Base-by-base conservation (phyloP, 2,888 invertebrate genomes). In the Andrena bicolor region DNA sequence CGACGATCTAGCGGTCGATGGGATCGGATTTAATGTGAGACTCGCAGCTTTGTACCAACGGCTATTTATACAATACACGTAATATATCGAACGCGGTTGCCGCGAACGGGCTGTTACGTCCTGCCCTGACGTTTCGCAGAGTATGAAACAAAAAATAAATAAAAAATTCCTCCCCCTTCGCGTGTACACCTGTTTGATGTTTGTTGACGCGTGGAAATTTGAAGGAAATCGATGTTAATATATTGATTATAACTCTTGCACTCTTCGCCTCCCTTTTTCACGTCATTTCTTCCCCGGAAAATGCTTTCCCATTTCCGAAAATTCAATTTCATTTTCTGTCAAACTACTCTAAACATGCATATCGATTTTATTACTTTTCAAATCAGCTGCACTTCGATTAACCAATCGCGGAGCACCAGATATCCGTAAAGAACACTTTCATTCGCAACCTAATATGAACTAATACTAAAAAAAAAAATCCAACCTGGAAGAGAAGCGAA, bases 41-140 rank as follows among this genome's bases (percentile, higher is more conserved):
- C 86, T 88, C 64, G 79, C 71, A 79, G 70, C 76, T 87, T 87
- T 88, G 87, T 87, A 87, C 88, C 82, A 86, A 87, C 82, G 81
- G 79, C 87, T 80, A 68, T 82, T 85, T 86, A 83, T 80, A 83
- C 73, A 56, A 56, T 56, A 83, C 71, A 84, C 66, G 61, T 82
- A 85, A 81, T 80, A 80, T 82, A 84, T 88, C 86, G 88, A 86
- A 77, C 86, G 77, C 75, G 61, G 63, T 77, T 65, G 51, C 60
- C 73, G 73, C 35, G 66, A 41, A 75, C 74, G 78, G 41, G 75
- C 75, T 76, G 81, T 16, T 51, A 64, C 69, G 60, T 61, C 53
- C 41, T 68, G 20, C 56, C 28, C 23, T 51, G 65, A 63, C 20
- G 72, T 63, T 48, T 60, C 61, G 32, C 65, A 51, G 64, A 56